Base-by-base conservation (phyloP, 2,113 vertebrate species). In the Dendropsophus ebraccatus region DNA sequence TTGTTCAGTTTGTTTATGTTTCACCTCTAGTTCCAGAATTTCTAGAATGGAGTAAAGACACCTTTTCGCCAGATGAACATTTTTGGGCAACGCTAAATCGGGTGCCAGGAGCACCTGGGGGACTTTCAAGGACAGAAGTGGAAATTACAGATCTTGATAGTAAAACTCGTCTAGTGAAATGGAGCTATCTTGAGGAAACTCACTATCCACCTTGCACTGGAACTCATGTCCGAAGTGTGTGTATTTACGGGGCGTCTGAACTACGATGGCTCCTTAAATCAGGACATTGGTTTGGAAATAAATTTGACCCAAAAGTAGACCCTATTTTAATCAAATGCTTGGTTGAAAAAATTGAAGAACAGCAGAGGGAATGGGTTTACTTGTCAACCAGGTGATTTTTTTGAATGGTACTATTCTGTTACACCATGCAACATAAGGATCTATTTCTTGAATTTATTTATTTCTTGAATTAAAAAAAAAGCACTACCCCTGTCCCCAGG, bases 271-370 rank as follows among this genome's bases (percentile, higher is more conserved):
- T 99, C 50, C 90, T 99, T 5, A 92, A 92, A 78, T 95, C 94
- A 0, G 96, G 96, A 0, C 97, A 98, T 87, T 99, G 96, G 97
- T 99, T 99, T 3, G 97, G 95, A 83, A 99, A 99, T 90, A 99
- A 99, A 89, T 95, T 99, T 86, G 97, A 98, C 86, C 94, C 95
- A 80, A 97, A 94, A 88, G 96, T 98, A 37, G 97, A 99, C 65
- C 97, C 97, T 17, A 28, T 98, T 75, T 87, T 98, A 83, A 91
- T 96, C 86, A 96, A 97, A 91, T 99, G 97, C 87, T 94, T 99
- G 35, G 96, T 96, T 89, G 95, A 97, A 92, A 97, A 94, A 86
- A 93, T 99, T 87, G 90, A 93, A 87, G 93, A 96, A 41, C 94
- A 92, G 30, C 95, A 95, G 77, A 90, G 90, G 69, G 86, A 93